Conservation (phyloP, 2,113 vertebrate genomes). For the Entomyzon cyanotis region DNA sequence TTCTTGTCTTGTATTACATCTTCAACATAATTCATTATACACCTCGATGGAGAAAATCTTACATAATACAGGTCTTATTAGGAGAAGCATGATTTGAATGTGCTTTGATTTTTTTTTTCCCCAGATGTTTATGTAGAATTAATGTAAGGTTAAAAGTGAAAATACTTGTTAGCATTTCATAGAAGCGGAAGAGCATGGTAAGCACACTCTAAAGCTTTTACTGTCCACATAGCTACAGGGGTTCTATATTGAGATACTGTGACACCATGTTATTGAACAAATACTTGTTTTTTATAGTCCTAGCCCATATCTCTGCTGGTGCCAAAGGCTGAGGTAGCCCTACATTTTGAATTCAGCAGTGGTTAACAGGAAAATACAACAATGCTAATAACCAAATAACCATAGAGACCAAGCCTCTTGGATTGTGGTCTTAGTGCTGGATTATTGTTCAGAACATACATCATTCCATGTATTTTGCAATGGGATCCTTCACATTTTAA, state of each 20-base stretch:
- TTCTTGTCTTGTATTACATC: background rate
- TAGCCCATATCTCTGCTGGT: background rate
- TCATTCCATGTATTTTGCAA: background rate
- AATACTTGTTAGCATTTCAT: background rate
- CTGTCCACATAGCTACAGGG: accelerated
- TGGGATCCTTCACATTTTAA: background rate
- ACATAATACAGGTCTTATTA: background rate
- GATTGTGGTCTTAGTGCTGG: background rate
- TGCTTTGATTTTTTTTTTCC: background rate
- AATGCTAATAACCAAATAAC: background rate
- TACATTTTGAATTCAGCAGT: background rate
- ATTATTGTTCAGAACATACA: background rate
- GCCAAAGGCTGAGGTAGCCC: background rate
- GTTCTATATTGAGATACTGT: background rate
- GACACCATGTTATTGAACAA: background rate
- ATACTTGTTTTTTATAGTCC: background rate
- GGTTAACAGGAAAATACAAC: background rate
- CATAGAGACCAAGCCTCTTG: accelerated
- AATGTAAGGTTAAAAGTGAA: background rate
- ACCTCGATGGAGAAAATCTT: background rate
- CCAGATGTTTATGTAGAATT: background rate
- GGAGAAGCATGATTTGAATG: background rate
- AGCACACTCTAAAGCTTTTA: background rate
- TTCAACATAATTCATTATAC: background rate
- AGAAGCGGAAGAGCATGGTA: background rate